phyloP scores from a whole-genome alignment of 2,797 vertebrate species.

The Notolabrus celidotus region DNA sequence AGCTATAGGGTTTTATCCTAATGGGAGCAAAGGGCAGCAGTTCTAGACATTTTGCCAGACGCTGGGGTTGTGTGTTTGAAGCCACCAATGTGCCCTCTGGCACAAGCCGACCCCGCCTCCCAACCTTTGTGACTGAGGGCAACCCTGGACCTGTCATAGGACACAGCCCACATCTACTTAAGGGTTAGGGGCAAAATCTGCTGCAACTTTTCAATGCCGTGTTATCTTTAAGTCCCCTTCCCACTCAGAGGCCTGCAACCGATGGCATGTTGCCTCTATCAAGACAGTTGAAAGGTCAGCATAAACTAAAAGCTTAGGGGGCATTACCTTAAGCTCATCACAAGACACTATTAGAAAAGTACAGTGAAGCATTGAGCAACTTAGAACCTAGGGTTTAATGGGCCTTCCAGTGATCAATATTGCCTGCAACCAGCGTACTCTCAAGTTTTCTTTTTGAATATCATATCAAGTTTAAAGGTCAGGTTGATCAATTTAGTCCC shows the following conservation, averaged over 20 bases:
- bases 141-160: slow-evolving; percentile 81
- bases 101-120: slow-evolving; percentile 53
- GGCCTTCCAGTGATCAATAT: not conserved
- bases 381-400: slow-evolving; percentile 6
- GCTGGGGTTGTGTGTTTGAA: slow-evolving; percentile 75
- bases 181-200: slow-evolving; percentile 79
- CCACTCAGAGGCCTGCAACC: slow-evolving; percentile 27
- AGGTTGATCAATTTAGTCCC: not conserved
- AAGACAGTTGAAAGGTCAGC: slow-evolving; percentile 60
- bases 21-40: slow-evolving; percentile 61
- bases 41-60: slow-evolving; percentile 75
- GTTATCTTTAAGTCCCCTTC: slow-evolving; percentile 41
- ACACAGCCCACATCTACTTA: slow-evolving; percentile 72
- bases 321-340: slow-evolving; percentile 41
- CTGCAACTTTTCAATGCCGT: slow-evolving; percentile 72
- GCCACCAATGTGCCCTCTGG: slow-evolving; percentile 66
- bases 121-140: slow-evolving; percentile 76
- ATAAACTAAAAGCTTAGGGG: slow-evolving; percentile 42
- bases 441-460: slow-evolving; percentile 1
- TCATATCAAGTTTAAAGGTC: not conserved
- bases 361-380: slow-evolving; percentile 17
- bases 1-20: slow-evolving; percentile 26
- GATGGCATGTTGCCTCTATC: slow-evolving; percentile 46
- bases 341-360: slow-evolving; percentile 19
- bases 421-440: not conserved